phyloP scores from a whole-genome alignment of 2,797 vertebrate genomes.

The Botia kubotai region DNA sequence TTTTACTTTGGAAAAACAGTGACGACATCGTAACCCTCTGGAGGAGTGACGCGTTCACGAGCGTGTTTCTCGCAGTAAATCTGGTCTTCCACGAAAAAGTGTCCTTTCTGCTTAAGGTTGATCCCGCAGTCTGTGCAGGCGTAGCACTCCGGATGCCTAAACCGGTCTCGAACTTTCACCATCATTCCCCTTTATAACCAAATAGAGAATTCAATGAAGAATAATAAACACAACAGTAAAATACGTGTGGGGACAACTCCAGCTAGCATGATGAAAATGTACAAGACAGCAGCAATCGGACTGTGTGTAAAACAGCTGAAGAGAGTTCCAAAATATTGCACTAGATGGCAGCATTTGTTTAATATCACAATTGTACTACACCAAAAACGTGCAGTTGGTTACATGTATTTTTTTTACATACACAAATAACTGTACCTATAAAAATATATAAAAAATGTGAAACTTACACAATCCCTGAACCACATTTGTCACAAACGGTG shows the following conservation, averaged over 20 bases:
- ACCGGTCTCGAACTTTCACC: constrained; percentile 92
- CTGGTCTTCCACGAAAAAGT: constrained; percentile 95
- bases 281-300: neutral
- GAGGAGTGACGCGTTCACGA: constrained; percentile 86
- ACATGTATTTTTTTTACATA: too few relatives aligned
- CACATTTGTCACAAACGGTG: constrained; percentile 91
- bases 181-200: constrained; percentile 82
- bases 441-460: constrained; percentile 1
- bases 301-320: too few relatives aligned
- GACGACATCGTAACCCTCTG: constrained; percentile 95
- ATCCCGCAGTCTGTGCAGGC: constrained; percentile 89
- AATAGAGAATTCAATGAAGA: neutral
- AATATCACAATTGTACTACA: too few relatives aligned
- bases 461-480: constrained; percentile 96
- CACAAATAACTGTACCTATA: neutral
- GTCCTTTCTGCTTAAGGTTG: constrained; percentile 97
- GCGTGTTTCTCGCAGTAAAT: constrained; percentile 98
- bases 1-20: constrained; percentile 92
- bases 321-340: constrained; percentile 14
- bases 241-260: too few relatives aligned
- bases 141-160: constrained; percentile 95
- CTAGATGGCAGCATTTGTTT: constrained; percentile 25
- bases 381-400: too few relatives aligned
- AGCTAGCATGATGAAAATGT: neutral
- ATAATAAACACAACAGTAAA: neutral